These are phyloP conservation scores for Australoheros facetus DNA, from an alignment of 2,797 vertebrate species.

Conservation along the genomic window DNA sequence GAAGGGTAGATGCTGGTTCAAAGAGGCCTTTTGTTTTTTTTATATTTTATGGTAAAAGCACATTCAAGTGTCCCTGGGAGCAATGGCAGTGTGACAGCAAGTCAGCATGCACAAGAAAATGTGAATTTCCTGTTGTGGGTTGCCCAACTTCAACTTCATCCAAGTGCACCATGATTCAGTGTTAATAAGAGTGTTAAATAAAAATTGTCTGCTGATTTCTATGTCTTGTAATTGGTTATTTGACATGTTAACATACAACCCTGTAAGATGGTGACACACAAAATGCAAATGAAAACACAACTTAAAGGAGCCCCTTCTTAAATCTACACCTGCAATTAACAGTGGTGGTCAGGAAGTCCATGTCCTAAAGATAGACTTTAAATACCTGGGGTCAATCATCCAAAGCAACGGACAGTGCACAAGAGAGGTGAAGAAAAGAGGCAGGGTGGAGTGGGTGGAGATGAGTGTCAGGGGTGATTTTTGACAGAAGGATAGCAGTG, in stretches of 20 bases:
- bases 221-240: neutral
- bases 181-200: conserved; percentile 31
- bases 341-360: neutral
- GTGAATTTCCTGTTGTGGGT: neutral
- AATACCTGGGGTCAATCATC: neutral
- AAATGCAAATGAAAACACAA: neutral
- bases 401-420: neutral
- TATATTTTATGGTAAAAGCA: neutral
- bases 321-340: neutral
- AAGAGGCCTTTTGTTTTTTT: neutral
- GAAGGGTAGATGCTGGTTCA: neutral
- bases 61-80: neutral
- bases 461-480: neutral
- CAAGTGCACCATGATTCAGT: conserved; percentile 6
- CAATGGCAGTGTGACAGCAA: neutral
- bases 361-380: neutral
- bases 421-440: neutral
- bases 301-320: neutral
- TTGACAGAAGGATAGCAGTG: neutral
- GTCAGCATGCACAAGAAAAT: neutral
- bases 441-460: too few species aligned
- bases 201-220: neutral
- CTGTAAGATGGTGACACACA: neutral
- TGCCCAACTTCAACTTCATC: neutral
- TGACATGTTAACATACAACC: neutral